Evolutionary conservation across 2,113 vertebrate species (phyloP).

Genomic region (Sialia sialis): DNA sequence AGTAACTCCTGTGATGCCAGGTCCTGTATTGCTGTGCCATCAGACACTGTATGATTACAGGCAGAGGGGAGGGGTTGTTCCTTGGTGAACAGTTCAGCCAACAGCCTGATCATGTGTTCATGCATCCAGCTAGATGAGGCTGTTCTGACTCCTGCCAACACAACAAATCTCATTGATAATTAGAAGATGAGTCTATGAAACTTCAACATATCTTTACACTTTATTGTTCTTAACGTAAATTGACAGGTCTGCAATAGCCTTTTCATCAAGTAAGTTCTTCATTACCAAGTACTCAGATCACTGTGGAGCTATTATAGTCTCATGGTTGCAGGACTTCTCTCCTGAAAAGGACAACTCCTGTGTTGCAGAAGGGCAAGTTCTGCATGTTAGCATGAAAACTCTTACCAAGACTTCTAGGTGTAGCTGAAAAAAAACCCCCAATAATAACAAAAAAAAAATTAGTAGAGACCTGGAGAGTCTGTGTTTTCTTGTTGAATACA

Average conservation of each 20-base stretch:
- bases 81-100: not conserved
- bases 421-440: not conserved
- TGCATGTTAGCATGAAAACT: not conserved
- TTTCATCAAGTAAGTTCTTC: not conserved
- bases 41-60: not conserved
- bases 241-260: not conserved
- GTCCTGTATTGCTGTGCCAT: not conserved
- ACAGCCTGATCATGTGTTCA: not conserved
- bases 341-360: not conserved
- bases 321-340: not conserved
- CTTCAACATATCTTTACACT: not conserved
- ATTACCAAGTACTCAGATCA: not conserved
- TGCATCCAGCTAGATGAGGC: not conserved
- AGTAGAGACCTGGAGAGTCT: not conserved
- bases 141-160: not conserved
- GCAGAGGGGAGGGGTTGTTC: accelerated
- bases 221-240: not conserved
- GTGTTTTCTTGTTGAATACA: not conserved
- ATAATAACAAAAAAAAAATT: not conserved
- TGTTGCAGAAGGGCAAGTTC: not conserved
- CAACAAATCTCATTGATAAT: not conserved
- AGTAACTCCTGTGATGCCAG: accelerated
- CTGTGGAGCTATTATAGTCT: not conserved
- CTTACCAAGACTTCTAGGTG: not conserved
- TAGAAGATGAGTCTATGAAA: not conserved